Evolutionary conservation across 2,888 invertebrate species (phyloP).

Genomic region (Acronicta aceris): DNA sequence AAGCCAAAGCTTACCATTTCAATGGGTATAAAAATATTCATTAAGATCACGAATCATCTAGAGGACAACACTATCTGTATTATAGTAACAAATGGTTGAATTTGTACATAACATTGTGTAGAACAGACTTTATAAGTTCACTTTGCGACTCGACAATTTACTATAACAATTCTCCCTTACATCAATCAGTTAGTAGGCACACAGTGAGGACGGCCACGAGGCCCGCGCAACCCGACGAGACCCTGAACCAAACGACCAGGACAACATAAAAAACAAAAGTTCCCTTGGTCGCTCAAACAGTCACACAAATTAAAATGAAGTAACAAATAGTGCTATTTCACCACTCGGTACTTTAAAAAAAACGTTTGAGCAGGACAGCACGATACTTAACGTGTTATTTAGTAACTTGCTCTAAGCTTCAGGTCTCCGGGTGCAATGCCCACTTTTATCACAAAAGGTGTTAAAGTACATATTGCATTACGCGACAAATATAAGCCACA

Average conservation of each 20-base stretch:
- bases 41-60: slow-evolving; percentile 44
- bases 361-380: slow-evolving; percentile 58
- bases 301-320: slow-evolving; percentile 43
- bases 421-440: slow-evolving; percentile 59
- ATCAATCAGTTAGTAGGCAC: slow-evolving; percentile 75
- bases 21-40: slow-evolving; percentile 12
- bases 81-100: slow-evolving; percentile 30
- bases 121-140: slow-evolving; percentile 51
- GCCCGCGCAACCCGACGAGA: slow-evolving; percentile 72
- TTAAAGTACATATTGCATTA: slow-evolving; percentile 71
- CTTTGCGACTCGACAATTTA: slow-evolving; percentile 47
- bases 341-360: slow-evolving; percentile 45
- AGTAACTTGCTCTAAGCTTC: slow-evolving; percentile 38
- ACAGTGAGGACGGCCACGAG: slow-evolving; percentile 79
- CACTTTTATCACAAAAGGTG: slow-evolving; percentile 54
- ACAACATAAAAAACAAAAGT: slow-evolving; percentile 22
- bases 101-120: slow-evolving; percentile 45
- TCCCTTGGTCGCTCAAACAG: slow-evolving; percentile 18
- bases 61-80: slow-evolving; percentile 36
- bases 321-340: slow-evolving; percentile 52
- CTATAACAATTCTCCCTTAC: slow-evolving; percentile 50
- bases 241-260: slow-evolving; percentile 46
- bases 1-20: slow-evolving; percentile 13
- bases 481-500: slow-evolving; percentile 81
- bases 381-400: slow-evolving; percentile 29